Evolutionary conservation across 2,113 vertebrate species (phyloP).

Genomic region (Corythornis madagascariensis): DNA sequence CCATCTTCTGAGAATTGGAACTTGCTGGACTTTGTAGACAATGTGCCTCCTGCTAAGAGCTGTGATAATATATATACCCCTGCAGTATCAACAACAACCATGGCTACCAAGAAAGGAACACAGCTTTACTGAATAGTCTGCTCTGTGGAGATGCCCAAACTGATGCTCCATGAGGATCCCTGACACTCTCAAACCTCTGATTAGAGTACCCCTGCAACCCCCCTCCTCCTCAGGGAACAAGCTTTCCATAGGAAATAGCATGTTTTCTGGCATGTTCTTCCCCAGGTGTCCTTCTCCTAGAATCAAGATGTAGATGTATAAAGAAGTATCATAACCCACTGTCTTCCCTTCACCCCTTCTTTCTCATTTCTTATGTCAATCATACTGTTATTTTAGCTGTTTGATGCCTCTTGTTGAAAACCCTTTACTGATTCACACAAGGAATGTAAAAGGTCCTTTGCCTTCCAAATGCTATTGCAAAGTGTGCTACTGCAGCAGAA

Average conservation of each 20-base stretch:
- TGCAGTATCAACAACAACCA: fast-evolving
- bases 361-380: not conserved
- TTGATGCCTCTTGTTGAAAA: not conserved
- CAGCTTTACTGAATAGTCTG: fast-evolving
- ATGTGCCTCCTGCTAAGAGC: no score
- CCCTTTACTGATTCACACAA: not conserved
- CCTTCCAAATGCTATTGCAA: not conserved
- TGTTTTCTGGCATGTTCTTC: not conserved
- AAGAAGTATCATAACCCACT: not conserved
- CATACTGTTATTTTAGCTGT: not conserved
- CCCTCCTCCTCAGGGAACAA: not conserved
- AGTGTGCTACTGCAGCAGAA: not conserved
- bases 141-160: not conserved
- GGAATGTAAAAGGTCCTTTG: not conserved
- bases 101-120: not conserved
- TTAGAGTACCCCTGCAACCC: not conserved
- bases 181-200: not conserved
- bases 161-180: not conserved
- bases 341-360: not conserved
- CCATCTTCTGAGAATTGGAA: not conserved
- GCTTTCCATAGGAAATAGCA: not conserved
- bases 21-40: not conserved
- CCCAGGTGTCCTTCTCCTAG: not conserved
- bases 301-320: not conserved
- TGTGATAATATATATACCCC: fast-evolving